Evolutionary conservation across 1,140 invertebrate genomes (phyloP), one percentile per base, ranked within the genome.

Genomic region (Phenacoccus solenopsis): DNA sequence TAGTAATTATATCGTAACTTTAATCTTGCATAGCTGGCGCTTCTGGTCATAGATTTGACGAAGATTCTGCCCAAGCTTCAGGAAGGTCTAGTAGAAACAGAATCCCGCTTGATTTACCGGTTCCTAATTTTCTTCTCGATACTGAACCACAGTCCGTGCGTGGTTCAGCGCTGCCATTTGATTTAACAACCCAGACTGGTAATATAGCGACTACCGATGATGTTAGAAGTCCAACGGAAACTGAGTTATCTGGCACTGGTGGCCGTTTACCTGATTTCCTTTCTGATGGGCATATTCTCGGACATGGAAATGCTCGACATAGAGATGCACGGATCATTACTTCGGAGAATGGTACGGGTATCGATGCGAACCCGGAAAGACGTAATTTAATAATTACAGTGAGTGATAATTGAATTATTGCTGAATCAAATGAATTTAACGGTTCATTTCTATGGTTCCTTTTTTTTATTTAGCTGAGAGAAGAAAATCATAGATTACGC

Each of bases 181-280:
- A 64, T 27, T 27, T 64, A 64, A 64, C 59, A 13, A 64, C 59
- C 22, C 59, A 64, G 25, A 27, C 59, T 27, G 25, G 59, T 64
- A 27, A 25, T 24, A 22, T 16, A 27, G 2, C 59, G 22, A 20
- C 21, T 25, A 10, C 10, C 2, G 16, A n/a, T 59, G 59, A 64
- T 25, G 25, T 27, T 5, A 24, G 59, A 24, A 64, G 59, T 64
- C 59, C 25, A 13, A 27, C 21, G 1, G 59, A 64, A 16, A 59
- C 20, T 7, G 56, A 59, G 4, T 27, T 64, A 10, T 20, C 59
- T 24, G 59, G 10, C 3, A 24, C 59, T 5, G 59, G 59, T 25
- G 22, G 59, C 2, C 59, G 59, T 64, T 27, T 64, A 64, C 59
- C 59, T 64, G 59, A 64, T 64, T 64, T 64, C 25, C 59, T 64